phyloP scores from a whole-genome alignment of 30 jellyfish, hydroid and myxozoan species.

The Haliclystus octoradiatus region DNA sequence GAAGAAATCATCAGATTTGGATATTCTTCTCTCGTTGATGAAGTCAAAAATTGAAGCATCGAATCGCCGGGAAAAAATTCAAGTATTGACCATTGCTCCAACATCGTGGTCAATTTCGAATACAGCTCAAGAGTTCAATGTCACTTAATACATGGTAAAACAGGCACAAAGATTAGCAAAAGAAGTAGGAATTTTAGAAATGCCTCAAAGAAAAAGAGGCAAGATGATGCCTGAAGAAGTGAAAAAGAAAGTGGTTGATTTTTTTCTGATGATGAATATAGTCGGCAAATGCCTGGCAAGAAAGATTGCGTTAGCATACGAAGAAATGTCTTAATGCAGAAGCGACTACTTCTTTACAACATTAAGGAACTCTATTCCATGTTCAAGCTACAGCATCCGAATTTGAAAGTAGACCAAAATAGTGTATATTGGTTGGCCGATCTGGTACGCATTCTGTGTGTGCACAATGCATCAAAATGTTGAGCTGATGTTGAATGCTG shows the following conservation, averaged over 20 bases:
- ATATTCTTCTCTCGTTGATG: conserved; percentile 20
- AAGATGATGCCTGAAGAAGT: no score
- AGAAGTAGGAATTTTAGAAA: conserved; percentile 13
- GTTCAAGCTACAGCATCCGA: conserved; percentile 26
- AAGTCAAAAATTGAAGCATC: conserved; percentile 9
- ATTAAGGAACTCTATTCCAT: conserved; percentile 34
- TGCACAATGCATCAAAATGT: conserved; percentile 51
- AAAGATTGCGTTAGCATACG: conserved; percentile 33
- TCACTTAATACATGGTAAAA: conserved; percentile 18
- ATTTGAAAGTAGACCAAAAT: conserved; percentile 30
- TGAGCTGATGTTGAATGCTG: neutral
- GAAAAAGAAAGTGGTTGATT: no score
- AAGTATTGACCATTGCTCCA: conserved; percentile 19
- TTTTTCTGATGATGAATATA: no score
- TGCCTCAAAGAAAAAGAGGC: no score
- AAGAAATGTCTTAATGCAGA: conserved; percentile 15
- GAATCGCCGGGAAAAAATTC: no score
- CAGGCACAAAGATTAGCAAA: conserved; percentile 13
- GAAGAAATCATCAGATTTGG: conserved; percentile 20
- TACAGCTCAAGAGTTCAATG: conserved; percentile 12
- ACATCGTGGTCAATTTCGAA: conserved; percentile 12
- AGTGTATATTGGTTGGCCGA: conserved; percentile 48
- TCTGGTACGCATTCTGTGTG: conserved; percentile 63
- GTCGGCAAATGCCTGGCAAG: conserved; percentile 50
- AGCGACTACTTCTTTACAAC: conserved; percentile 33